Evolutionary conservation across 2,888 invertebrate genomes (phyloP), one percentile per base, ranked within the genome.

Genomic region (Epinotia bilunana): DNA sequence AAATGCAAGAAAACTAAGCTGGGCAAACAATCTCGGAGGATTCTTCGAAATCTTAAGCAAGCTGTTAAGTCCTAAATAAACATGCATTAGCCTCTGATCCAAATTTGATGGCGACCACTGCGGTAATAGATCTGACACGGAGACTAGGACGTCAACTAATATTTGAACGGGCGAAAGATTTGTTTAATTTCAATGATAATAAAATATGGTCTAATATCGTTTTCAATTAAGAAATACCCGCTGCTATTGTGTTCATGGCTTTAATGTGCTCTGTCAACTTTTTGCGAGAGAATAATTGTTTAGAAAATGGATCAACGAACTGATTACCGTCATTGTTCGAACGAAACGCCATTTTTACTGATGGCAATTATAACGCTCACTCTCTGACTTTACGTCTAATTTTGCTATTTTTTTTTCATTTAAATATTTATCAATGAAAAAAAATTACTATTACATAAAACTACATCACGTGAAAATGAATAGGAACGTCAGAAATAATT

Each of bases 291-390:
- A 71, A 75, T 78, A 72, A 65, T 76, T 78, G 73, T 58, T 58
- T 74, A 77, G 78, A 78, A 78, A 78, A 79, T 76, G 57, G 73
- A 77, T 78, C 78, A 61, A 63, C 58, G 78, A 78, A 73, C 77
- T 57, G 57, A 69, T 77, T 75, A 76, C 76, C 60, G 64, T 72
- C 69, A 76, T 78, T 77, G 78, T 76, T 65, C 49, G 11, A 67
- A 55, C 33, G 28, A 75, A 71, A 71, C 53, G 53, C 55, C 33
- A 74, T 74, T 71, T 75, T 75, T 62, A 71, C 60, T 71, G 61
- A 62, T 49, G 57, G 20, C 69, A 55, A 67, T 67, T 67, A 67
- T 62, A 53, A 62, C 62, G 62, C n/a, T 55, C 23, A 23, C 61
- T 68, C 16, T 61, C 43, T 18, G 39, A 4, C 39, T 69, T 58